Evolutionary conservation across 2,888 invertebrate genomes (phyloP).

Genomic region (Ypsolopha scabrella): DNA sequence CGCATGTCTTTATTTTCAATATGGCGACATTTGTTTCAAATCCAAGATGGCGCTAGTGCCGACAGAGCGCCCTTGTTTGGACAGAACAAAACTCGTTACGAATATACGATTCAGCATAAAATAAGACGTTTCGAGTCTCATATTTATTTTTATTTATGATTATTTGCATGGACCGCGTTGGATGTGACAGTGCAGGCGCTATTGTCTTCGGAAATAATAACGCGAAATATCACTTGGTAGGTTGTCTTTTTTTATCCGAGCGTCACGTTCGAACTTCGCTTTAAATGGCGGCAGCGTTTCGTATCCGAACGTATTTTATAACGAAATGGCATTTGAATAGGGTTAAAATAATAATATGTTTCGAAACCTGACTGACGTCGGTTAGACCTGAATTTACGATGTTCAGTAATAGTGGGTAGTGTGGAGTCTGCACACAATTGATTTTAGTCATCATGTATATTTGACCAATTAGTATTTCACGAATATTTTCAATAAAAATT

Average conservation of each 20-base stretch:
- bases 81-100: constrained; percentile 39
- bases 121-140: constrained; percentile 59
- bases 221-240: constrained; percentile 59
- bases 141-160: constrained; percentile 69
- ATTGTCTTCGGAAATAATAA: constrained; percentile 65
- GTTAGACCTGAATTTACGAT: constrained; percentile 24
- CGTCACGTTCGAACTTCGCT: constrained; percentile 32
- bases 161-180: constrained; percentile 65
- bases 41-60: constrained; percentile 56
- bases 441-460: not conserved
- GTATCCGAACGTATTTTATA: constrained; percentile 36
- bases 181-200: constrained; percentile 60
- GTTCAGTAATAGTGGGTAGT: constrained; percentile 6
- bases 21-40: constrained; percentile 60
- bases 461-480: no score
- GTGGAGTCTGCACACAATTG: not conserved
- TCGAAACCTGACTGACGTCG: constrained; percentile 23
- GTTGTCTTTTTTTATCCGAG: constrained; percentile 26
- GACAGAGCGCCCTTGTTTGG: constrained; percentile 61
- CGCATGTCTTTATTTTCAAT: constrained; percentile 55
- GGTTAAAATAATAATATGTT: constrained; percentile 23
- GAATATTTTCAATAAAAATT: no score
- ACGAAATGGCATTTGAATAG: constrained; percentile 52
- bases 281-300: constrained; percentile 1
- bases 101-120: constrained; percentile 21